Base-by-base conservation (phyloP, 2,113 vertebrate species). In the mouse (Mus musculus) region DNA sequence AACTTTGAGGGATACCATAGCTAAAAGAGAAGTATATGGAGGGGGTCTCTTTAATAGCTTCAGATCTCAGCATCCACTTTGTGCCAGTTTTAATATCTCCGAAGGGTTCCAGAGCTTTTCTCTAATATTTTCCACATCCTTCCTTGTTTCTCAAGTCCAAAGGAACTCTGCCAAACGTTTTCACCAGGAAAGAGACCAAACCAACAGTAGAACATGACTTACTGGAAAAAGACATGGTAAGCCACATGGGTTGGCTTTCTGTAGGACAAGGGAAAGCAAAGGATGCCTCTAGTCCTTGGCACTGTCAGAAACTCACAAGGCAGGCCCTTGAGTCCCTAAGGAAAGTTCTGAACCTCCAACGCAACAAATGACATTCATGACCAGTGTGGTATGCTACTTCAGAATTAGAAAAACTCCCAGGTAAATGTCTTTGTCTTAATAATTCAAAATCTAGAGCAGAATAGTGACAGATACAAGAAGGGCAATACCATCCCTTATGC, bases 201-300 rank as follows among this genome's bases (percentile, higher is more conserved):
- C 46, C 52, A 42, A 65, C 11, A 88, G 56, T 89, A 69, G n/a
- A 97, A 39, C 13, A 46, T 42, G 14, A 81, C 19, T 91, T 72
- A 16, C 39, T 92, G 61, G 54, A 52, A 5, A 90, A 86, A 90
- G 46, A 42, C 12, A 26, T 36, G 69, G 91, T 56, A 63, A 88
- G 86, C 49, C 78, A 42, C n/a, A 61, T 52, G 87, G 5, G 59
- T 67, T 85, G 80, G n/a, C 6, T 90, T 19, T 89, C 13, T 39
- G 3, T n/a, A 39, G 56, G 67, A 71, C 61, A 73, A 89, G 20
- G 46, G 63, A 89, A 97, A 92, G 22, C 61, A 92, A 89, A 46
- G 8, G 7, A 72, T 75, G 76, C 1, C 30, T 89, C 61, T 65
- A 46, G 59, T 72, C 96, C 59, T 86, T 88, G 30, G 30, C 80